These are phyloP conservation scores for Gallinago undulata DNA, from an alignment of 2,113 vertebrate species.

Conservation along the genomic window DNA sequence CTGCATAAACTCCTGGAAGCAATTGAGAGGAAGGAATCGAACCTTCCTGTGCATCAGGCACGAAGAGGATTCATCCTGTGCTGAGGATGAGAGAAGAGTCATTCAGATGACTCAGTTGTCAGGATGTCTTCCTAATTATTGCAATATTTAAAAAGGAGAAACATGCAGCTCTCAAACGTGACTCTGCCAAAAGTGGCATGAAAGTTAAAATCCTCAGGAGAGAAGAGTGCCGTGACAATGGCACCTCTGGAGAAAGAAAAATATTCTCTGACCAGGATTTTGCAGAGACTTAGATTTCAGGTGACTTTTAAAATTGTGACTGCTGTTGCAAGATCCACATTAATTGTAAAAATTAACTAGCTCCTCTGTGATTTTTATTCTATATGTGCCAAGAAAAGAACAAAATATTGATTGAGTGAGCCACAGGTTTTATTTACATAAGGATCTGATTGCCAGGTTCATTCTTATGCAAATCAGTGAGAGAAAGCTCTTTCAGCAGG, in stretches of 20 bases:
- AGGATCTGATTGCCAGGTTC: conserved; percentile 54
- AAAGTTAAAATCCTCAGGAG: not conserved
- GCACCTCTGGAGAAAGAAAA: not conserved
- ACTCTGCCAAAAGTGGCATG: not conserved
- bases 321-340: conserved; percentile 13
- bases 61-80: not conserved
- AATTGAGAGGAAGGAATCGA: conserved; percentile 3
- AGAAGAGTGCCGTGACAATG: not conserved
- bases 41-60: not conserved
- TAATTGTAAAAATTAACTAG: not conserved
- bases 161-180: fast-evolving
- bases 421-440: conserved; percentile 45
- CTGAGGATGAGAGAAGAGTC: not conserved
- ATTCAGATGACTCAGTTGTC: not conserved
- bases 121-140: not conserved
- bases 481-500: conserved; percentile 21
- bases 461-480: conserved; percentile 37
- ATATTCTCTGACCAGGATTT: not conserved
- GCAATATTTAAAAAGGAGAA: not conserved
- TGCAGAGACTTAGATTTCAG: not conserved
- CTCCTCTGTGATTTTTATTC: conserved; percentile 11
- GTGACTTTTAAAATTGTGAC: not conserved
- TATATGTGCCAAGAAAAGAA: not conserved
- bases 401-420: conserved; percentile 30
- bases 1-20: not conserved